These are phyloP conservation scores for Corythornis madagascariensis DNA, from an alignment of 2,113 vertebrate genomes.

Conservation along the genomic window DNA sequence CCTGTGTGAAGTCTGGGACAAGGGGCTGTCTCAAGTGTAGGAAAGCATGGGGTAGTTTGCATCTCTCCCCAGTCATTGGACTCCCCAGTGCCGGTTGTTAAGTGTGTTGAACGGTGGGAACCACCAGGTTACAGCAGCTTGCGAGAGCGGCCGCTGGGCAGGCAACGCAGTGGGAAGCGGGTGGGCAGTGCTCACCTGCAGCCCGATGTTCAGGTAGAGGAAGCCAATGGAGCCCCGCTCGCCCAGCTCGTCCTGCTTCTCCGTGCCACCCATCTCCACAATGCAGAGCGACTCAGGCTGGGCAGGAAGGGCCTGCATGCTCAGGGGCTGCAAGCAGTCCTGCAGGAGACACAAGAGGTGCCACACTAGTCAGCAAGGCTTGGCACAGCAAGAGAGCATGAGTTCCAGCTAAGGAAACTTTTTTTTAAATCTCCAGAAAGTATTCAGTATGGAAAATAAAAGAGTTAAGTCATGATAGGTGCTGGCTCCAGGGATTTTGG, in stretches of 20 bases:
- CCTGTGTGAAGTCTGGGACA: background rate
- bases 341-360: slow-evolving; percentile 32
- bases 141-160: background rate
- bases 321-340: slow-evolving; percentile 96
- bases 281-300: slow-evolving; percentile 97
- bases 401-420: background rate
- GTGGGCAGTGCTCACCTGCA: slow-evolving; percentile 85
- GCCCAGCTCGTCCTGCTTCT: slow-evolving; percentile 96
- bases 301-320: slow-evolving; percentile 97
- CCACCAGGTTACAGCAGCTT: background rate
- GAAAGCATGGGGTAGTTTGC: background rate
- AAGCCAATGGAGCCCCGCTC: slow-evolving; percentile 96
- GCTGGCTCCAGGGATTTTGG: background rate
- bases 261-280: slow-evolving; percentile 97
- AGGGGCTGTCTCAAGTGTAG: background rate
- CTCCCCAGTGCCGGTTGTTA: background rate
- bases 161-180: background rate
- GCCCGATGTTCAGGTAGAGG: slow-evolving; percentile 95
- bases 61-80: background rate
- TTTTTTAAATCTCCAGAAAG: background rate
- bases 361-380: background rate
- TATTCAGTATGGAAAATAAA: background rate
- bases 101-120: background rate
- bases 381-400: background rate
- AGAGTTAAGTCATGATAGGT: background rate